Conservation (phyloP, 2,888 invertebrate genomes). For the Dasypolia templi region DNA sequence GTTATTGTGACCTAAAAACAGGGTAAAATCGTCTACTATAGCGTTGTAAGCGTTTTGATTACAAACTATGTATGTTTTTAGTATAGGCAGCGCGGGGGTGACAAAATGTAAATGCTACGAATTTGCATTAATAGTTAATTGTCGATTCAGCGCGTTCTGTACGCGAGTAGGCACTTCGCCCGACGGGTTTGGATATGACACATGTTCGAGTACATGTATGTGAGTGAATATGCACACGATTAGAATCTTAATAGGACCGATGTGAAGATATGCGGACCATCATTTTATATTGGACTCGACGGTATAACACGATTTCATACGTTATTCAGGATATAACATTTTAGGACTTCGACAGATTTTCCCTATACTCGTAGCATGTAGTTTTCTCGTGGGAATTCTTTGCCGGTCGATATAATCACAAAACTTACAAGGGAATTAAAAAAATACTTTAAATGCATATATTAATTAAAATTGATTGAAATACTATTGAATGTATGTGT, state of each 20-base stretch:
- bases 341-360: conserved; percentile 31
- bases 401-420: conserved; percentile 9
- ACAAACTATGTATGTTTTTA: conserved; percentile 52
- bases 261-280: conserved; percentile 70
- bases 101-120: conserved; percentile 75
- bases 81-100: conserved; percentile 68
- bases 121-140: conserved; percentile 86
- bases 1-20: conserved; percentile 80
- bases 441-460: conserved; percentile 38
- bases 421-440: conserved; percentile 15
- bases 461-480: conserved; percentile 43
- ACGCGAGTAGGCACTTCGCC: conserved; percentile 72
- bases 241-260: conserved; percentile 74
- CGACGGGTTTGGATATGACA: conserved; percentile 87
- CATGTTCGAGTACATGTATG: conserved; percentile 81
- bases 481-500: conserved; percentile 42
- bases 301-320: conserved; percentile 49
- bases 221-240: conserved; percentile 72
- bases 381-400: conserved; percentile 54
- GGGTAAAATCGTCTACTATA: conserved; percentile 71
- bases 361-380: conserved; percentile 5
- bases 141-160: conserved; percentile 81
- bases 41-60: conserved; percentile 74
- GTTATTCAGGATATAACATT: conserved; percentile 55
- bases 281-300: conserved; percentile 65